Percentiles rank a stretch among this genome's conserved stretches.
Conservation (phyloP, 2,888 invertebrate species). For the Lepidonotus clava region DNA sequence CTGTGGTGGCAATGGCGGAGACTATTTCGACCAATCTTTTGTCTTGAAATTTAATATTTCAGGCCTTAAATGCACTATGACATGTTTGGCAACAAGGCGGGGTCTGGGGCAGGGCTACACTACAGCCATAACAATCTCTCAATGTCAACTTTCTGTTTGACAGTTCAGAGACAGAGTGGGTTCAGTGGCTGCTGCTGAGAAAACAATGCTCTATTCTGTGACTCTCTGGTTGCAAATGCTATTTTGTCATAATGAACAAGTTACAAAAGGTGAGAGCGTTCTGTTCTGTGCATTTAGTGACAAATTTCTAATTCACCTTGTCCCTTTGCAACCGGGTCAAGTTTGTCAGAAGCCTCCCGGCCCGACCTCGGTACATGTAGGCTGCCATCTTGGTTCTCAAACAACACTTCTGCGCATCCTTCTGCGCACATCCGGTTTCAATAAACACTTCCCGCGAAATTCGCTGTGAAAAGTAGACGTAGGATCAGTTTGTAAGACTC, state of each 20-base stretch:
- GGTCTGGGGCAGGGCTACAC: no score
- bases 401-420: background rate
- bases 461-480: slow-evolving; percentile 4
- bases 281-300: background rate
- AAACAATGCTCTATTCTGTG: background rate
- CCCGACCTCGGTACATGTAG: slow-evolving; percentile 64
- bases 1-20: no score
- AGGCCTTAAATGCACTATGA: no score
- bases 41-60: no score
- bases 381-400: slow-evolving; percentile 64
- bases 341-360: slow-evolving; percentile 60
- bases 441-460: slow-evolving; percentile 53
- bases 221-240: background rate
- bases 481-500: background rate
- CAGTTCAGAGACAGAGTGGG: background rate
- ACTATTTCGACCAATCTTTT: no score
- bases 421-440: slow-evolving; percentile 32
- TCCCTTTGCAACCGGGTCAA: slow-evolving; percentile 34
- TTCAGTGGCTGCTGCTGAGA: background rate
- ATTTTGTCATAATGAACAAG: background rate
- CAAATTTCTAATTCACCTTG: background rate
- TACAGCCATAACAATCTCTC: no score
- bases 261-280: background rate
- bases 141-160: background rate
- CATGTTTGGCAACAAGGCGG: no score